These are phyloP conservation scores for Naso thynnoides DNA, from an alignment of 2,797 vertebrate species.

Conservation along the genomic window DNA sequence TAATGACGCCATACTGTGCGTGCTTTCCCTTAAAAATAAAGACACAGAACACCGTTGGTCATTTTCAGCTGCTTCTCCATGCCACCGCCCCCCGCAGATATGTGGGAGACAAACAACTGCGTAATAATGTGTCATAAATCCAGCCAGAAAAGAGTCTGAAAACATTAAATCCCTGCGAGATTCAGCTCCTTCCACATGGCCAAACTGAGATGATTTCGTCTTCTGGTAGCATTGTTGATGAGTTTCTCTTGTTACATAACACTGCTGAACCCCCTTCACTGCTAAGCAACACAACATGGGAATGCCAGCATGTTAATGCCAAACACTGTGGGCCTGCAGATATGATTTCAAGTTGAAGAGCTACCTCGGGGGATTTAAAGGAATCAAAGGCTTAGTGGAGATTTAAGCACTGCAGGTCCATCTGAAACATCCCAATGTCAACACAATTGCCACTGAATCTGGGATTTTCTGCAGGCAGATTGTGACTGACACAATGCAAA, in stretches of 20 bases:
- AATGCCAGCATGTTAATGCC: constrained; percentile 68
- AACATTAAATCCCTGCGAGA: constrained; percentile 20
- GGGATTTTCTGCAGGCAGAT: constrained; percentile 63
- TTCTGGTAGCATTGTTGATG: constrained; percentile 39
- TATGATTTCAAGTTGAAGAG: constrained; percentile 75
- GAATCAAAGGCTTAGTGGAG: constrained; percentile 79
- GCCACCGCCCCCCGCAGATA: constrained; percentile 33
- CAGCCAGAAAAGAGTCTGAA: constrained; percentile 20
- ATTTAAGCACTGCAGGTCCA: constrained; percentile 74
- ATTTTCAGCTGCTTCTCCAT: constrained; percentile 29
- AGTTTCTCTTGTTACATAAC: constrained; percentile 69
- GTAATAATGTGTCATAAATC: constrained; percentile 41
- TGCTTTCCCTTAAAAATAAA: constrained; percentile 31
- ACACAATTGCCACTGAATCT: constrained; percentile 65
- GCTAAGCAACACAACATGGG: constrained; percentile 59
- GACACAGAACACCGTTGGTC: constrained; percentile 26
- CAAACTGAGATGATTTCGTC: constrained; percentile 39
- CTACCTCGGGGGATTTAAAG: constrained; percentile 73
- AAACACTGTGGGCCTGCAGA: constrained; percentile 67
- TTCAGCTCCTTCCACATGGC: constrained; percentile 19
- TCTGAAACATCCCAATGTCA: constrained; percentile 71
- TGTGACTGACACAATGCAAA: constrained; percentile 60
- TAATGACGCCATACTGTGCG: constrained; percentile 54
- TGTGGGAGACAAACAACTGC: constrained; percentile 38
- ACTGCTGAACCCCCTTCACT: constrained; percentile 61